These are phyloP conservation scores for Trissolcus basalis DNA, from an alignment of 1,140 invertebrate species.

Conservation along the genomic window DNA sequence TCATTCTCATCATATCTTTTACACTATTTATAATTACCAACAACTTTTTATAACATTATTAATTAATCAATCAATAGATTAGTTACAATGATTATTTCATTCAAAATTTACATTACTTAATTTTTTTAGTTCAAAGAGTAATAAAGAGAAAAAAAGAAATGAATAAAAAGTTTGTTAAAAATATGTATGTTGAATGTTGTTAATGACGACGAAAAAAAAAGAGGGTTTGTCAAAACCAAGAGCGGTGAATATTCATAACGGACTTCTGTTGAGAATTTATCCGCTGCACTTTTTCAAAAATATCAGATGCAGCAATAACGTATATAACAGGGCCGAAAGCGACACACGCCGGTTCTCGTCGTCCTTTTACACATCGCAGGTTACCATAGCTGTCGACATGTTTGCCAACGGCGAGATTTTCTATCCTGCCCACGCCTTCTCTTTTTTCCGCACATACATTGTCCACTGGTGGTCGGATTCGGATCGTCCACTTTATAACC, in stretches of 20 bases:
- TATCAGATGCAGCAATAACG: slow-evolving; percentile 46
- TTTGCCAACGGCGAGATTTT: slow-evolving; percentile 49
- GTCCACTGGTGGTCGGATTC: slow-evolving; percentile 42
- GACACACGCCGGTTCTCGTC: slow-evolving; percentile 44
- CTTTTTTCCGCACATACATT: slow-evolving; percentile 50
- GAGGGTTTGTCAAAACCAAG: too few relatives aligned
- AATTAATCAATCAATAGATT: too few relatives aligned
- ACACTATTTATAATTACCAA: too few relatives aligned
- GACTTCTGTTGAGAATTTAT: not conserved
- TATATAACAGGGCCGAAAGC: slow-evolving; percentile 55
- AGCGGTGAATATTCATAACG: too few relatives aligned
- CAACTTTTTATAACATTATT: too few relatives aligned
- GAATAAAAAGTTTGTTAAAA: too few relatives aligned
- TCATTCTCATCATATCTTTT: not conserved
- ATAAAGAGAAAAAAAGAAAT: too few relatives aligned
- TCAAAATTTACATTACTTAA: too few relatives aligned
- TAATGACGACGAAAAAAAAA: too few relatives aligned
- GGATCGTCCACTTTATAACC: slow-evolving; percentile 53
- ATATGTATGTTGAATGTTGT: too few relatives aligned
- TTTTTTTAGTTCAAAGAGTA: too few relatives aligned
- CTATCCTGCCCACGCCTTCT: slow-evolving; percentile 34
- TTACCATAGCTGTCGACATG: slow-evolving; percentile 54
- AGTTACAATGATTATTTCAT: too few relatives aligned
- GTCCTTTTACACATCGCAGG: slow-evolving; percentile 46
- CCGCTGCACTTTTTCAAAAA: not conserved